These are phyloP conservation scores for Ichneumoninae sp. DNA, from an alignment of 2,888 invertebrate genomes.

Conservation along the genomic window DNA sequence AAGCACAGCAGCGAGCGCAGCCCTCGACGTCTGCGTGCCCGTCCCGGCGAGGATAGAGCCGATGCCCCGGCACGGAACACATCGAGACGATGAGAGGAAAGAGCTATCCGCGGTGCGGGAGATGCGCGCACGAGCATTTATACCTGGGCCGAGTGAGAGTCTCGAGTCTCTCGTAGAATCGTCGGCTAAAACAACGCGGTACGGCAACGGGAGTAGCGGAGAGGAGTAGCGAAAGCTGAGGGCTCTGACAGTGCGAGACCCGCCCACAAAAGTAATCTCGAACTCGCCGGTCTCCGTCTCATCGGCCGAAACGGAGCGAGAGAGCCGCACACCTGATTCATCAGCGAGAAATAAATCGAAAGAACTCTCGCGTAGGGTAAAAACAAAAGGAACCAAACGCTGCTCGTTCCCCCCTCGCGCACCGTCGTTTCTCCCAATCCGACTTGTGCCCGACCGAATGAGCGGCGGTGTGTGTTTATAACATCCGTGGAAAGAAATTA, in stretches of 20 bases:
- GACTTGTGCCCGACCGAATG: constrained; percentile 46
- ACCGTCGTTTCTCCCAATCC: constrained; percentile 58
- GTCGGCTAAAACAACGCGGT: constrained; percentile 11
- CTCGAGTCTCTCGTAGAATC: constrained; percentile 44
- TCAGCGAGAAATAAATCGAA: constrained; percentile 82
- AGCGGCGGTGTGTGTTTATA: constrained; percentile 8
- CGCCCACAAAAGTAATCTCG: constrained; percentile 84
- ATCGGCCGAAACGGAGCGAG: constrained; percentile 62
- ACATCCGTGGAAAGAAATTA: constrained; percentile 35
- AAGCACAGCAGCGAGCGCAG: constrained; percentile 55
- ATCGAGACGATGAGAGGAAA: constrained; percentile 48
- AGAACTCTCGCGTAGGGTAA: constrained; percentile 65
- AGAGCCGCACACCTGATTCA: constrained; percentile 81
- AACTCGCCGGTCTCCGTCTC: constrained; percentile 68
- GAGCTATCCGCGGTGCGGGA: constrained; percentile 42
- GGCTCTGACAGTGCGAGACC: constrained; percentile 83
- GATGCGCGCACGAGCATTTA: constrained; percentile 69
- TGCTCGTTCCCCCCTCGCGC: constrained; percentile 23
- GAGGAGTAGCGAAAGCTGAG: constrained; percentile 67
- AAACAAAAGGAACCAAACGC: constrained; percentile 45
- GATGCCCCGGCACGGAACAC: constrained; percentile 38
- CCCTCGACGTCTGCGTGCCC: constrained; percentile 63
- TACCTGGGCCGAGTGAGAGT: constrained; percentile 66
- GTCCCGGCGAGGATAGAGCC: constrained; percentile 60
- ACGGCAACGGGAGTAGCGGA: constrained; percentile 62